Evolutionary conservation across 1,140 invertebrate species (phyloP).

Genomic region (Aphaenogaster ashmeadi): DNA sequence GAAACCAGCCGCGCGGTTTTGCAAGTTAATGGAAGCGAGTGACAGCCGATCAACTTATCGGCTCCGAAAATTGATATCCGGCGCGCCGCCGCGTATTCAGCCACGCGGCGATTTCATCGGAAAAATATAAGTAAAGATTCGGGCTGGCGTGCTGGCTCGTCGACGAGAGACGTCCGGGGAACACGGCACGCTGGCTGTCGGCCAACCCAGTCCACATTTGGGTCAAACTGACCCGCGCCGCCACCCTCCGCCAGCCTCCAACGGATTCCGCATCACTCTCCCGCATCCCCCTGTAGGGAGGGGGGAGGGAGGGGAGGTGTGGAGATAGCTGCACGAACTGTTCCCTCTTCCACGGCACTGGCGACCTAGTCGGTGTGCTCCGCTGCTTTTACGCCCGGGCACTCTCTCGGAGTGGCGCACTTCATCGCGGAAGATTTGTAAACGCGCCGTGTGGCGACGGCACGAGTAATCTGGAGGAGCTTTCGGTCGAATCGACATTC

Average conservation of each 20-base stretch:
- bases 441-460: constrained; percentile 5
- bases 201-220: constrained; percentile 82
- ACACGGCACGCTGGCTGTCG: constrained; percentile 80
- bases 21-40: constrained; percentile 51
- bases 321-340: background rate
- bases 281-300: background rate
- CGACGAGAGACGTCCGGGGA: constrained; percentile 72
- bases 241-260: background rate
- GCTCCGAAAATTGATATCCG: constrained; percentile 76
- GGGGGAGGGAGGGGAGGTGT: too few relatives aligned
- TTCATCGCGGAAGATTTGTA: constrained; percentile 46
- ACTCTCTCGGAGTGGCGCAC: constrained; percentile 28
- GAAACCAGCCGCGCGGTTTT: background rate
- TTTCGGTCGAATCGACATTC: background rate
- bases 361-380: background rate
- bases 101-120: background rate
- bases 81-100: constrained; percentile 21
- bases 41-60: constrained; percentile 77
- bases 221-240: constrained; percentile 77
- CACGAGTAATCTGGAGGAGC: constrained; percentile 5
- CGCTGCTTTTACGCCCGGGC: constrained; percentile 24
- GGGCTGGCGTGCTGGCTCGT: constrained; percentile 35
- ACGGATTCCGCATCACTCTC: background rate
- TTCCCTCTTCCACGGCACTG: background rate
- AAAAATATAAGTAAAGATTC: constrained; percentile 74